Conservation (phyloP, 2,113 vertebrate genomes). For the Meleagris gallopavo region DNA sequence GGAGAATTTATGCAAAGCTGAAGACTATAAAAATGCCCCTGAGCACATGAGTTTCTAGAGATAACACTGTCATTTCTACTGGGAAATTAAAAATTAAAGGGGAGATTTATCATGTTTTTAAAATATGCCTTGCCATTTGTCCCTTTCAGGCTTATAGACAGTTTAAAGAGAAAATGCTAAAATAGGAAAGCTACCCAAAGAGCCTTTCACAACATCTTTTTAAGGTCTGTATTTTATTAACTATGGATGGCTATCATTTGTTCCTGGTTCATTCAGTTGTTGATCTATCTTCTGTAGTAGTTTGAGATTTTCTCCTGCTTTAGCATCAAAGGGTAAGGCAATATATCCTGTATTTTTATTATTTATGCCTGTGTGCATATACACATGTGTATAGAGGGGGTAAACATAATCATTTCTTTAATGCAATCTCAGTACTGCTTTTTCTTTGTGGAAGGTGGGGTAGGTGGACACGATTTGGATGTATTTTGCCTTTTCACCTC, state of each 20-base stretch:
- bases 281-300: not conserved
- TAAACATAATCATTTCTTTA: not conserved
- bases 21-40: conserved; percentile 53
- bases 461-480: not conserved
- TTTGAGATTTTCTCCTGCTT: not conserved
- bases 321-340: not conserved
- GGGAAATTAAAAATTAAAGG: conserved; percentile 67
- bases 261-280: not conserved
- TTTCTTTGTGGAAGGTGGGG: not conserved
- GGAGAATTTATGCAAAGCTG: conserved; percentile 58
- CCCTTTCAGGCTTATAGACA: not conserved
- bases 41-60: conserved; percentile 46
- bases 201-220: not conserved
- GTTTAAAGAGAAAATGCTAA: not conserved
- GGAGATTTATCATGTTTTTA: conserved; percentile 17
- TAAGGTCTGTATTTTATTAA: not conserved
- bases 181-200: not conserved
- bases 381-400: too few relatives aligned
- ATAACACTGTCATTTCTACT: conserved; percentile 5
- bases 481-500: not conserved
- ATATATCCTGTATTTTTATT: not conserved
- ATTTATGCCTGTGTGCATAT: not conserved
- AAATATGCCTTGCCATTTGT: conserved; percentile 14
- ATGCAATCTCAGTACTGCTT: not conserved
- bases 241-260: not conserved